phyloP scores from a whole-genome alignment of 1,140 invertebrate genomes.

The Pissodes strobi region DNA sequence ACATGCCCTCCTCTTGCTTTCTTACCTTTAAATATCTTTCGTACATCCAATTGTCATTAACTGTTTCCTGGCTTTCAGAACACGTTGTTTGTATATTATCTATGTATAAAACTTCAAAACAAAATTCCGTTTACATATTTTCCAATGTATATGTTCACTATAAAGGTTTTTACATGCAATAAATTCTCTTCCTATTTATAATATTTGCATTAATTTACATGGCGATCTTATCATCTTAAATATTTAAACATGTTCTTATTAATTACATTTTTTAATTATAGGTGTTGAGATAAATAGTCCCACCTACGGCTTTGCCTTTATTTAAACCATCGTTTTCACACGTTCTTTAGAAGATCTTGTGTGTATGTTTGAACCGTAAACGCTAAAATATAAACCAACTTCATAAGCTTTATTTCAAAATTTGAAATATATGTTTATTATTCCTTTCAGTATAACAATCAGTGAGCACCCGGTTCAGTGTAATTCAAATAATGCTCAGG shows the following conservation, averaged over 20 bases:
- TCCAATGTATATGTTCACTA: no score
- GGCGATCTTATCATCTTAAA: neutral
- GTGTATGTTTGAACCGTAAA: slow-evolving; percentile 11
- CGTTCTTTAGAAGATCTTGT: slow-evolving; percentile 17
- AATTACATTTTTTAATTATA: slow-evolving; percentile 6
- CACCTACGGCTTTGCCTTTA: neutral
- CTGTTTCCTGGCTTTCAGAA: no score
- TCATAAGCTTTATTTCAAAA: slow-evolving; percentile 13
- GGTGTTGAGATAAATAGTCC: slow-evolving; percentile 18
- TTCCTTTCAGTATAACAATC: slow-evolving; percentile 30
- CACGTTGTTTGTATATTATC: no score
- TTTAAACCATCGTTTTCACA: slow-evolving; percentile 23
- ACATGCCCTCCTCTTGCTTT: no score
- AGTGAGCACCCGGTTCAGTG: slow-evolving; percentile 30
- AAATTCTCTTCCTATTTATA: neutral
- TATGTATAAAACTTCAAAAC: no score
- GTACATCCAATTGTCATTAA: no score
- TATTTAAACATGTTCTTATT: slow-evolving; percentile 6
- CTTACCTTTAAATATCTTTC: no score
- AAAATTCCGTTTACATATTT: no score
- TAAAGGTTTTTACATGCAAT: neutral
- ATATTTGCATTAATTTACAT: slow-evolving; percentile 2
- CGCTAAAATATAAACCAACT: slow-evolving; percentile 19
- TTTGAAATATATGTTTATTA: slow-evolving; percentile 29
- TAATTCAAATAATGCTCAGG: slow-evolving; percentile 10